Conservation (phyloP, 2,888 invertebrate genomes). For the Sylvicola cinctus region DNA sequence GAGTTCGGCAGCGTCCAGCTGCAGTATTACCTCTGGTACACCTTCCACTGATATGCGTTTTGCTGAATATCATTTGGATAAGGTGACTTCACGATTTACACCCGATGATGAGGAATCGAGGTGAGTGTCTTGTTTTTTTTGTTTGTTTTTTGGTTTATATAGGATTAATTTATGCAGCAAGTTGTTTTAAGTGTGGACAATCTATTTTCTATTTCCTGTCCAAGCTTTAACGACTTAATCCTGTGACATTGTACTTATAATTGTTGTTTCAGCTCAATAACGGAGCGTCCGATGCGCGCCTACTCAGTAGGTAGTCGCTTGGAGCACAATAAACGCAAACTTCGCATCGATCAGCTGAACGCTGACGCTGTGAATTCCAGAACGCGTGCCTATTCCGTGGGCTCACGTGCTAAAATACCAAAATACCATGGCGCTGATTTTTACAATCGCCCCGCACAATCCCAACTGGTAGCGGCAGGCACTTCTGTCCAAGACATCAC, state of each 20-base stretch:
- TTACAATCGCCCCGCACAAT: constrained; percentile 1
- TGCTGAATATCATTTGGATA: constrained; percentile 60
- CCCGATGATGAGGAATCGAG: constrained; percentile 38
- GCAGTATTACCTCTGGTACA: constrained; percentile 57
- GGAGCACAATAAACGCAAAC: constrained; percentile 35
- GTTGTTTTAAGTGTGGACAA: too few relatives aligned
- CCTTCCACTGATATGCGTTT: constrained; percentile 62
- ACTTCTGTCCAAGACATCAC: constrained; percentile 13
- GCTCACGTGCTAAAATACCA: constrained; percentile 36
- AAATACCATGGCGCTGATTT: constrained; percentile 15
- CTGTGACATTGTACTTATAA: background rate
- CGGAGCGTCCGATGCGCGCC: constrained; percentile 44
- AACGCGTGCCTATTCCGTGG: constrained; percentile 58
- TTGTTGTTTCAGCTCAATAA: constrained; percentile 14
- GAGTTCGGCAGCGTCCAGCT: constrained; percentile 45
- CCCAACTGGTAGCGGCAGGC: constrained; percentile 3
- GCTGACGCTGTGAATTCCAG: constrained; percentile 27
- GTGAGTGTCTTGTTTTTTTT: constrained; percentile 6
- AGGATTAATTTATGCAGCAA: too few relatives aligned
- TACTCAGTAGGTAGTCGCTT: constrained; percentile 74
- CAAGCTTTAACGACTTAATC: too few relatives aligned
- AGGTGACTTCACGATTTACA: constrained; percentile 52
- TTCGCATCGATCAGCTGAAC: constrained; percentile 25
- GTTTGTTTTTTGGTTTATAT: constrained; percentile 7
- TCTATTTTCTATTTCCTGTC: too few relatives aligned